These are phyloP conservation scores for Lepidostoma basale DNA, from an alignment of 1,140 invertebrate species.

Conservation along the genomic window DNA sequence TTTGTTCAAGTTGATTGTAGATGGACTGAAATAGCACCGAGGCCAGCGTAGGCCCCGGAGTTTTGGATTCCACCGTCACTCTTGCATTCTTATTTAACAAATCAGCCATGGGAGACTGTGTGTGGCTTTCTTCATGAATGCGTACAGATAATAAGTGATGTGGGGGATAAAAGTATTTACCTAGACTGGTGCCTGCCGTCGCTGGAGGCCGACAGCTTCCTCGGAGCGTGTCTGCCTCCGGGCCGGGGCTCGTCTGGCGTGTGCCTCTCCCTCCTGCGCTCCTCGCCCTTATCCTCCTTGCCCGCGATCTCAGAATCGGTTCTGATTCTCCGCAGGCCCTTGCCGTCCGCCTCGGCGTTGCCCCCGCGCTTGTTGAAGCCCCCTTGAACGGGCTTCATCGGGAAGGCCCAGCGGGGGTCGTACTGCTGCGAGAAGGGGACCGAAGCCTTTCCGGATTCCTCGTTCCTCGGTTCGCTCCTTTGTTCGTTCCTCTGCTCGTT, in stretches of 20 bases:
- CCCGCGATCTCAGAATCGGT: constrained; percentile 42
- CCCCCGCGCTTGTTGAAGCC: constrained; percentile 37
- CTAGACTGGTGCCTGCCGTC: constrained; percentile 40
- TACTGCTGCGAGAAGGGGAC: constrained; percentile 60
- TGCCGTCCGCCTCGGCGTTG: constrained; percentile 5
- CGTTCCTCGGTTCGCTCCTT: constrained; percentile 3
- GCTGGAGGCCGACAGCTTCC: constrained; percentile 42
- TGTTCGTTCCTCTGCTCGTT: constrained; percentile 39
- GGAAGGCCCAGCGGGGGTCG: constrained; percentile 52
- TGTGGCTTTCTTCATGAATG: constrained; percentile 29
- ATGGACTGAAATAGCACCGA: constrained; percentile 15
- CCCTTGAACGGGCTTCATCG: constrained; percentile 30
- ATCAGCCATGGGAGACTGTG: not conserved
- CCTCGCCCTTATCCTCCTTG: constrained; percentile 47
- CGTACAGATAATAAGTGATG: too few relatives aligned
- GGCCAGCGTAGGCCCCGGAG: constrained; percentile 4
- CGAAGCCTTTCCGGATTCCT: constrained; percentile 34
- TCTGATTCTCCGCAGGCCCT: constrained; percentile 33
- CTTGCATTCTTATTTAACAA: constrained; percentile 28
- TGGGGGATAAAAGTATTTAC: constrained; percentile 1
- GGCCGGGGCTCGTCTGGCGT: constrained; percentile 41
- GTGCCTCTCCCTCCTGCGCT: constrained; percentile 42
- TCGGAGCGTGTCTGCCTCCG: constrained; percentile 31
- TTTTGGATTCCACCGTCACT: constrained; percentile 25
- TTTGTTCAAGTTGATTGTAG: too few relatives aligned